Percentiles rank a stretch among this genome's conserved stretches.
These are phyloP conservation scores for Oryzias celebensis DNA, from an alignment of 2,113 vertebrate genomes.

Conservation along the genomic window DNA sequence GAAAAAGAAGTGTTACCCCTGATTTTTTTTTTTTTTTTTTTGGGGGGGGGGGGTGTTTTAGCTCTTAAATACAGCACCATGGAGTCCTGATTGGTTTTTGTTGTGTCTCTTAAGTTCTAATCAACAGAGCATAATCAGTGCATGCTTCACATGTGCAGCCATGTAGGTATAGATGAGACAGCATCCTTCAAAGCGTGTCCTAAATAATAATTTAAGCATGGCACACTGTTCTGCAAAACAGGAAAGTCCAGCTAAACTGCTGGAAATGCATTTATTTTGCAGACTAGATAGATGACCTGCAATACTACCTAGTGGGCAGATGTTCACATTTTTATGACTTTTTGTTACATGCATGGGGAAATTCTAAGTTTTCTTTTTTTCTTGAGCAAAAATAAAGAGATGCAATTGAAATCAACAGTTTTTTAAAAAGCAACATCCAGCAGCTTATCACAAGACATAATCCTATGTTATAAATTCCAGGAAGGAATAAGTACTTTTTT, in stretches of 20 bases:
- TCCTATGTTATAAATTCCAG: conserved; percentile 41
- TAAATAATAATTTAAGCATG: too few species aligned
- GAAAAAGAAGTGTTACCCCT: conserved; percentile 45
- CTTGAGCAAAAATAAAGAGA: conserved; percentile 26
- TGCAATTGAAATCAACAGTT: conserved; percentile 24
- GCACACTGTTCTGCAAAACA: too few species aligned
- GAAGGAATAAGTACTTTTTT: conserved; percentile 55
- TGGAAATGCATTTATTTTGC: too few species aligned
- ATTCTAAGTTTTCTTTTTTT: conserved; percentile 17
- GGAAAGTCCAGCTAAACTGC: too few species aligned
- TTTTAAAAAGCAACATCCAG: conserved; percentile 12
- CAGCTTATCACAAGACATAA: conserved; percentile 44
- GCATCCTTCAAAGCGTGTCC: conserved; percentile 12
- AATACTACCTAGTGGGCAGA: too few species aligned
- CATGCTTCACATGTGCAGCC: conserved; percentile 33
- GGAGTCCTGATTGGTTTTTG: conserved; percentile 4
- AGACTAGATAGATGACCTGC: too few species aligned
- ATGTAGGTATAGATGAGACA: conserved; percentile 36
- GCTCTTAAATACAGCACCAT: conserved; percentile 10
- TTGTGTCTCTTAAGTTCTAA: conserved; percentile 26
- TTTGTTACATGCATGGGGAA: conserved; percentile 23
- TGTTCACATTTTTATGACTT: too few species aligned
- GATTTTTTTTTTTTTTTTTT: not conserved
- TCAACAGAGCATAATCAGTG: conserved; percentile 40
- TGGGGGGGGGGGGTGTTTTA: conserved; percentile 6